Conservation (phyloP, 2,888 invertebrate species). For the Cataglyphis livida region DNA sequence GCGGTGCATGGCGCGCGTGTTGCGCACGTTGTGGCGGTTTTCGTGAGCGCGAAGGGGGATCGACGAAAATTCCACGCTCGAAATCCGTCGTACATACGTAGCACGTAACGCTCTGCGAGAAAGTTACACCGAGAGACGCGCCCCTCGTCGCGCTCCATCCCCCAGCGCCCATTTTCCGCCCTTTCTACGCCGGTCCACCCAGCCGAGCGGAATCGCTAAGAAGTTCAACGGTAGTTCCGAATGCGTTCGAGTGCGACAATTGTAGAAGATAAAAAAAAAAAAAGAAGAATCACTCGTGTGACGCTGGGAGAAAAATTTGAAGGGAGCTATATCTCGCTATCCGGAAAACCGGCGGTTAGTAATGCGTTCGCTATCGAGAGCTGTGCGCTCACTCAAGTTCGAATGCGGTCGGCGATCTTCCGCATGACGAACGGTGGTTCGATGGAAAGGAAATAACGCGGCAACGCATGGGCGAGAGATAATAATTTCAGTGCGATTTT, state of each 20-base stretch:
- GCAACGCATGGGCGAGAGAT: constrained; percentile 30
- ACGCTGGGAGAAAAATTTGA: background rate
- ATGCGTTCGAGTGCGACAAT: constrained; percentile 53
- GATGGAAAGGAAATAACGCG: constrained; percentile 54
- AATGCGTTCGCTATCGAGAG: constrained; percentile 34
- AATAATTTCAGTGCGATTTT: constrained; percentile 45
- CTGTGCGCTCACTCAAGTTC: constrained; percentile 17
- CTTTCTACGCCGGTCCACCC: constrained; percentile 47
- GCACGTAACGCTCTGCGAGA: constrained; percentile 78
- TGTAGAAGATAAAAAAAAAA: constrained; percentile 4
- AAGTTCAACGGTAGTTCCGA: constrained; percentile 62
- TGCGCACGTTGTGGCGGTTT: constrained; percentile 54
- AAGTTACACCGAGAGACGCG: constrained; percentile 74
- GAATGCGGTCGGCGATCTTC: constrained; percentile 46
- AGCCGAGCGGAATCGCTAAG: constrained; percentile 73
- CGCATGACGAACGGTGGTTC: constrained; percentile 41
- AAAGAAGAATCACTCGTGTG: background rate
- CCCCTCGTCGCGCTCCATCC: constrained; percentile 9
- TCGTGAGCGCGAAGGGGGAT: constrained; percentile 29
- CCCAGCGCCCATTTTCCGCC: constrained; percentile 21
- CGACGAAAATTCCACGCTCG: constrained; percentile 67
- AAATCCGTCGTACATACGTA: constrained; percentile 74
- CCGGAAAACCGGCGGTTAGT: constrained; percentile 21
- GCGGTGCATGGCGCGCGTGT: constrained; percentile 28
- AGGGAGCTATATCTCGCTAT: constrained; percentile 34